phyloP scores from a whole-genome alignment of 2,797 vertebrate species.

The Malacoraja senta region DNA sequence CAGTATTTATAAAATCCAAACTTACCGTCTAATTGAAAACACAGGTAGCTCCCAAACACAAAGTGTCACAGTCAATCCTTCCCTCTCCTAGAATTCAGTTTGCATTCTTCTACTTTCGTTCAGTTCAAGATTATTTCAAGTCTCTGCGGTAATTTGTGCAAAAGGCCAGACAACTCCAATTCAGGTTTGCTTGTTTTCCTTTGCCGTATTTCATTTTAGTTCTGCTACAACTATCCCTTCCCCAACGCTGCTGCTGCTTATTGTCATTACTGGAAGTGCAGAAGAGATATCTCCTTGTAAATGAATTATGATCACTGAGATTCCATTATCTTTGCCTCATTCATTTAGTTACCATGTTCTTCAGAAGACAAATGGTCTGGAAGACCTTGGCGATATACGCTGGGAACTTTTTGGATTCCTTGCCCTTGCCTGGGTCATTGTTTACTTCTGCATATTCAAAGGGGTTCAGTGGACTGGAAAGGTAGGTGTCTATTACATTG shows the following conservation, averaged over 20 bases:
- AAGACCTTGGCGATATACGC: slow-evolving; percentile 54
- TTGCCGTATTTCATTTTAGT: background rate
- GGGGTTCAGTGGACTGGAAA: slow-evolving; percentile 69
- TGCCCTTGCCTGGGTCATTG: slow-evolving; percentile 62
- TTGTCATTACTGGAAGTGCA: background rate
- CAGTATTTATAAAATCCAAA: background rate
- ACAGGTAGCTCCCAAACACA: background rate
- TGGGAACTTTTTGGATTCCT: slow-evolving; percentile 64
- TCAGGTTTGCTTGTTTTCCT: background rate
- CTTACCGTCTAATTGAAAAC: background rate
- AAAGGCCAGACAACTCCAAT: background rate
- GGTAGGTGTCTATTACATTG: slow-evolving; percentile 45
- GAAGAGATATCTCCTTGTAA: slow-evolving; percentile 3
- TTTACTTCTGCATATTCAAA: slow-evolving; percentile 68
- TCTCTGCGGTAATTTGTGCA: background rate
- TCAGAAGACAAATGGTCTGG: slow-evolving; percentile 56
- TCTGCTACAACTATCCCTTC: background rate
- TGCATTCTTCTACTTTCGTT: background rate
- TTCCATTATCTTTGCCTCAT: slow-evolving; percentile 30
- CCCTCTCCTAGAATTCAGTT: background rate
- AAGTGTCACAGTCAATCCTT: background rate
- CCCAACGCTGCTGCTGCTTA: background rate
- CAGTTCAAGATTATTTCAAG: background rate
- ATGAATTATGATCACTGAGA: slow-evolving; percentile 27
- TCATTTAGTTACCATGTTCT: slow-evolving; percentile 58